Evolutionary conservation across 2,113 vertebrate genomes (phyloP).

Genomic region (Tupaia tana): DNA sequence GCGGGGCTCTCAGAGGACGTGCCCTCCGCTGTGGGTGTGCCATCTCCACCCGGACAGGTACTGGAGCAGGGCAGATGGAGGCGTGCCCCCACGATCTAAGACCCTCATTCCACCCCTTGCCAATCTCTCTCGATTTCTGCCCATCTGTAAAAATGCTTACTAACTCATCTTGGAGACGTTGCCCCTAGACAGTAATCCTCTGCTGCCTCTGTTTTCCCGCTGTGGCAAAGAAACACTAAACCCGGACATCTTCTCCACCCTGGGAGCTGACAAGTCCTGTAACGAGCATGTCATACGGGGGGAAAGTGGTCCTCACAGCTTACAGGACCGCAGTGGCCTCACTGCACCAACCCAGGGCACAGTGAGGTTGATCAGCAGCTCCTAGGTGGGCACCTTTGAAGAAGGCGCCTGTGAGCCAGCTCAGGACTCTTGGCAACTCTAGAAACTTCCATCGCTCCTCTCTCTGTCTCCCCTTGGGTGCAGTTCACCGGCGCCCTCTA

Average conservation of each 20-base stretch:
- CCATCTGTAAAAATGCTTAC: neutral
- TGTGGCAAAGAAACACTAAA: slow-evolving; percentile 62
- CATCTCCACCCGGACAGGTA: neutral
- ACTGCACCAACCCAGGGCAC: neutral
- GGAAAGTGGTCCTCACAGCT: slow-evolving; percentile 5
- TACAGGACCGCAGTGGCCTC: slow-evolving; percentile 52
- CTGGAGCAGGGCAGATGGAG: neutral
- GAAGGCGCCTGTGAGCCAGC: slow-evolving; percentile 66
- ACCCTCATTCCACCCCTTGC: neutral
- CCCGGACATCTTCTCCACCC: slow-evolving; percentile 65
- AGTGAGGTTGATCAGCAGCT: slow-evolving; percentile 20
- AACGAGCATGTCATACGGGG: slow-evolving; percentile 55
- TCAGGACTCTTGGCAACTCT: slow-evolving; percentile 61
- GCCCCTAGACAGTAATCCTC: neutral
- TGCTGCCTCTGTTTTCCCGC: slow-evolving; percentile 64
- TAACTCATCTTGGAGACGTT: neutral
- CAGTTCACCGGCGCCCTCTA: slow-evolving; percentile 41
- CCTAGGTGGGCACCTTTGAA: slow-evolving; percentile 8
- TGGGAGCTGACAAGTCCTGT: slow-evolving; percentile 48
- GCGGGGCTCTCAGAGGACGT: neutral
- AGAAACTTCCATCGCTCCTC: slow-evolving; percentile 40
- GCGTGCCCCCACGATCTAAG: neutral
- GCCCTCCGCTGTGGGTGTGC: fast-evolving
- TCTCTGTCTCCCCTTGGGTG: neutral
- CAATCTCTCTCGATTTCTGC: neutral